phyloP scores from a whole-genome alignment of 1,140 invertebrate species.

The Alviniconcha marisindica region DNA sequence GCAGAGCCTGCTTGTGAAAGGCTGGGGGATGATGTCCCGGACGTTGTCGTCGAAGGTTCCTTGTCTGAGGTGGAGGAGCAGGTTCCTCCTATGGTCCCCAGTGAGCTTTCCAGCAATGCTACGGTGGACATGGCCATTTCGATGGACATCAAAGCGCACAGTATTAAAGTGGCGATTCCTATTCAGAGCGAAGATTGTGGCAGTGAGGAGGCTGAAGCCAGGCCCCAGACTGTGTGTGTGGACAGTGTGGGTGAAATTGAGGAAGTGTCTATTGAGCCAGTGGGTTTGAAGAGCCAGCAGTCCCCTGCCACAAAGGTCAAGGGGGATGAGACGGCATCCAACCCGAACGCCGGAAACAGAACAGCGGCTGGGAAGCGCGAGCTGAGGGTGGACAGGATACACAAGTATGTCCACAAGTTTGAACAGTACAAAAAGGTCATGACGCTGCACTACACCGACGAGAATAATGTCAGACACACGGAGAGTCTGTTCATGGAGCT shows the following conservation, averaged over 20 bases:
- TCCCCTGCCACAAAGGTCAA: not conserved
- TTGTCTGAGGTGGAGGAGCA: too few species aligned
- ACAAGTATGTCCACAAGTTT: not conserved
- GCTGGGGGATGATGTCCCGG: too few species aligned
- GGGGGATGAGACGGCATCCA: not conserved
- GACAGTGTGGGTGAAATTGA: not conserved
- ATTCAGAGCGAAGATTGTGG: not conserved
- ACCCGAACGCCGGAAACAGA: not conserved
- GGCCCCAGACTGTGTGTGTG: not conserved
- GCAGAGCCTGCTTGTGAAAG: too few species aligned
- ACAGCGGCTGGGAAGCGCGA: not conserved
- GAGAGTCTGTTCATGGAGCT: not conserved
- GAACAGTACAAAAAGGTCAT: not conserved
- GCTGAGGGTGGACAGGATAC: not conserved
- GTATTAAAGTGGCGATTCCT: not conserved
- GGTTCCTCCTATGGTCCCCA: too few species aligned
- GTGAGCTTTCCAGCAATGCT: too few species aligned
- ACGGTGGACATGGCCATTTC: not conserved
- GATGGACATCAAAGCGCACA: too few species aligned
- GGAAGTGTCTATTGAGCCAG: not conserved
- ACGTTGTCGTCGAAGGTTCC: too few species aligned
- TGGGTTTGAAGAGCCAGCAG: not conserved
- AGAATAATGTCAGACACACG: not conserved
- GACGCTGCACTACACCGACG: slow-evolving; percentile 13
- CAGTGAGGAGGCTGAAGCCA: not conserved